Evolutionary conservation across 1,140 invertebrate genomes (phyloP).

Genomic region (Onthophagus taurus): DNA sequence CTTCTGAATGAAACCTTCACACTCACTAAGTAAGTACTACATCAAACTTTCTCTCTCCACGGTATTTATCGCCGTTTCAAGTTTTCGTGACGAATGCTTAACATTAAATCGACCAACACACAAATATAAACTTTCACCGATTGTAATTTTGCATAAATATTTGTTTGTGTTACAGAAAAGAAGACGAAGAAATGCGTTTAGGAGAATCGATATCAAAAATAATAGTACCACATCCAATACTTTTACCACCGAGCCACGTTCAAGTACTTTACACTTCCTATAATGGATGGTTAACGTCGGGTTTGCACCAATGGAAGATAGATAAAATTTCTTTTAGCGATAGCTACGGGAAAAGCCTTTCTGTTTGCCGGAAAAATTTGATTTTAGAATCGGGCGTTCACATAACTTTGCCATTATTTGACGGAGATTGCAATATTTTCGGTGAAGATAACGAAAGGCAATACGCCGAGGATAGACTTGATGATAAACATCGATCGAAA

Average conservation of each 20-base stretch:
- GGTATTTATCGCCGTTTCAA: no score
- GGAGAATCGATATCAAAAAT: slow-evolving; percentile 66
- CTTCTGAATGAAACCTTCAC: slow-evolving; percentile 81
- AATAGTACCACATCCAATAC: slow-evolving; percentile 76
- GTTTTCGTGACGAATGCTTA: no score
- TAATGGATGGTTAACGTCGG: slow-evolving; percentile 85
- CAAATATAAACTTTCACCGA: no score
- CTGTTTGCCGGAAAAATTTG: slow-evolving; percentile 66
- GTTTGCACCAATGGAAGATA: slow-evolving; percentile 65
- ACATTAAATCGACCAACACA: no score
- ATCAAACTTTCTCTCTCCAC: no score
- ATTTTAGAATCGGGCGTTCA: slow-evolving; percentile 64
- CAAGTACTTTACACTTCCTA: slow-evolving; percentile 80
- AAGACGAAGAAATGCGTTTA: slow-evolving; percentile 64
- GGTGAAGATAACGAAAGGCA: slow-evolving; percentile 12
- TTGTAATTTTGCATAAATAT: neutral
- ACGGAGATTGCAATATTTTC: slow-evolving; percentile 62
- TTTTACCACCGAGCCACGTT: slow-evolving; percentile 59
- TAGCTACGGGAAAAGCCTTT: slow-evolving; percentile 73
- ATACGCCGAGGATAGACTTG: slow-evolving; percentile 20
- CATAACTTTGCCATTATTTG: slow-evolving; percentile 59
- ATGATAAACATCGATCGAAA: slow-evolving; percentile 13
- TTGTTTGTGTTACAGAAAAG: slow-evolving; percentile 46
- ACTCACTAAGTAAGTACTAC: slow-evolving; percentile 65
- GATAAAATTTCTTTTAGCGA: slow-evolving; percentile 78